Base-by-base conservation (phyloP, 2,888 invertebrate genomes). In the Sarcophaga caerulescens region DNA sequence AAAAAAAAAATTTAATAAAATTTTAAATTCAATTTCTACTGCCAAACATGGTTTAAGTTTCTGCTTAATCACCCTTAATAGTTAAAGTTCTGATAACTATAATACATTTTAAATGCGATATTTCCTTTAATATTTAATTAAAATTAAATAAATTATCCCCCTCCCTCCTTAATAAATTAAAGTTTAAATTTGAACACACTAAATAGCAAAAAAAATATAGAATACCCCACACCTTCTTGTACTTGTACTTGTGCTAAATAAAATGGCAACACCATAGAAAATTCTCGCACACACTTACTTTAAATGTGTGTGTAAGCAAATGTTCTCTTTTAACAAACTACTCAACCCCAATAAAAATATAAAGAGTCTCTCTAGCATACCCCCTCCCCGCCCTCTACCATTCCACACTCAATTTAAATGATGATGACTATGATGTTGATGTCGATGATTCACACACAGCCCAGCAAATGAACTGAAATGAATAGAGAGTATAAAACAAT, bases 401-500 rank as follows among this genome's bases (percentile, higher is more conserved):
- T 0, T 35, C 35, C 8, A 35, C 35, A 35, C 35, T 35, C 35
- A 35, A 35, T 35, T 35, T 35, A 35, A 45, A 14, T 59, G 17
- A 66, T 60, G 74, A 70, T 70, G 83, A 77, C 66, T 73, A 70
- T 23, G 69, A 81, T 25, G 71, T 12, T 17, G 68, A n/a, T 52
- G 52, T 82, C 84, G 89, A 89, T 90, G 90, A 91, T 87, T 90
- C 91, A 90, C 89, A 90, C 89, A 92, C 91, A 92, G 91, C 91
- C 88, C 89, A 90, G 90, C 90, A 92, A 92, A 91, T 91, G 91
- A 91, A 91, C 90, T 90, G 90, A 89, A 91, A 90, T 89, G 89
- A 91, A 91, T 88, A 87, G 89, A 86, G 81, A 88, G 88, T 73
- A 82, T 76, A 82, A 85, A 71, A 68, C 23, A 35, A 35, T 14